A percentile compares a stretch with the other conserved stretches of the same genome.
phyloP scores from a whole-genome alignment of 2,888 invertebrate genomes.

The Agrypnus murinus region DNA sequence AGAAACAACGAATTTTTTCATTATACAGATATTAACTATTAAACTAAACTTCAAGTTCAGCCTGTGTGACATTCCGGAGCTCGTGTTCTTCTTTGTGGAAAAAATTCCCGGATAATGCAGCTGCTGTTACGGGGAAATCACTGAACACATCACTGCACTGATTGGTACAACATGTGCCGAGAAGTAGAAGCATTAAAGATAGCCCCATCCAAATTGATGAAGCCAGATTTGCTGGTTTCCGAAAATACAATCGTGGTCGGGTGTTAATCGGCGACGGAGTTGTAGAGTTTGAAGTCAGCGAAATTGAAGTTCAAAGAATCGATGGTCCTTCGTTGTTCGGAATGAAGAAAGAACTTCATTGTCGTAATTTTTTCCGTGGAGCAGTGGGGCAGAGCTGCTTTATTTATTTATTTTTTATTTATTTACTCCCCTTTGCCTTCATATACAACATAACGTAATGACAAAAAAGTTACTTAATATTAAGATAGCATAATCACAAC shows the following conservation, averaged over 20 bases:
- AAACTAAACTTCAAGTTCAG: slow-evolving; percentile 13
- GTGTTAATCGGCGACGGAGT: neutral
- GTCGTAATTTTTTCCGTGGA: slow-evolving; percentile 8
- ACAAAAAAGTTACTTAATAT: too few relatives aligned
- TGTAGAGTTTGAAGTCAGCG: slow-evolving; percentile 10
- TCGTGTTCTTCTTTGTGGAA: slow-evolving; percentile 5
- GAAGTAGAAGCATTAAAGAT: too few relatives aligned
- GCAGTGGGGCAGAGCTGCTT: too few relatives aligned
- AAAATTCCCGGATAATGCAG: neutral
- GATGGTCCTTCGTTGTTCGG: slow-evolving; percentile 1
- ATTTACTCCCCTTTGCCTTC: too few relatives aligned
- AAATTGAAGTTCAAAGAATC: slow-evolving; percentile 14
- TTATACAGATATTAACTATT: slow-evolving; percentile 18
- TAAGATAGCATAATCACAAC: too few relatives aligned
- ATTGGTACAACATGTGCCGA: slow-evolving; percentile 10
- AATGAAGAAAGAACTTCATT: neutral
- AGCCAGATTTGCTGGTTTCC: slow-evolving; percentile 20
- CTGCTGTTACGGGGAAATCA: slow-evolving; percentile 8
- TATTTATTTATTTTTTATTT: too few relatives aligned
- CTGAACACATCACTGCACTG: slow-evolving; percentile 1
- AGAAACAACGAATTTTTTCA: neutral
- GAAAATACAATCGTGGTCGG: slow-evolving; percentile 22
- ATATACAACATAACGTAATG: too few relatives aligned
- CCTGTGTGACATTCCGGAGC: slow-evolving; percentile 12
- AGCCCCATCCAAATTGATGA: slow-evolving; percentile 25